Conservation (phyloP, 2,888 invertebrate species). For the Drosophila meridionalis region DNA sequence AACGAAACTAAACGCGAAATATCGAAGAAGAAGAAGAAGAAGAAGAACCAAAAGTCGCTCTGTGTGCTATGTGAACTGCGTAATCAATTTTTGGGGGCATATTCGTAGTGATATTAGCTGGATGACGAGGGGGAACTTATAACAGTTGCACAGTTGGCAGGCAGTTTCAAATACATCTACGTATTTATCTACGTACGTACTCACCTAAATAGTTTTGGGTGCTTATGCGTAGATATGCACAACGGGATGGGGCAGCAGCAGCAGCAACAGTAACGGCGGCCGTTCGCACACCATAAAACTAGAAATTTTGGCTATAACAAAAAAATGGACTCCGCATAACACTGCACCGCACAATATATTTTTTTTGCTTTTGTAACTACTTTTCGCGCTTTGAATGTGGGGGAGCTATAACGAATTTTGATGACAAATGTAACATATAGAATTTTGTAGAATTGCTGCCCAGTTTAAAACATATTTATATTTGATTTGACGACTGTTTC, state of each 20-base stretch:
- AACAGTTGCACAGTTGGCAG: constrained; percentile 64
- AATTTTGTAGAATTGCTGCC: constrained; percentile 25
- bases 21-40: constrained; percentile 34
- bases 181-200: constrained; percentile 15
- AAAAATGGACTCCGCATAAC: constrained; percentile 37
- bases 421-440: constrained; percentile 40
- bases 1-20: constrained; percentile 61
- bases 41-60: constrained; percentile 38
- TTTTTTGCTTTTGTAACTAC: constrained; percentile 22
- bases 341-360: constrained; percentile 30
- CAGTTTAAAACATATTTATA: constrained; percentile 56
- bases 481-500: constrained; percentile 17
- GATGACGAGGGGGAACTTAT: constrained; percentile 26
- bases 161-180: constrained; percentile 11
- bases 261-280: constrained; percentile 50
- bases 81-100: constrained; percentile 68
- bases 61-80: constrained; percentile 62
- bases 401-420: constrained; percentile 47
- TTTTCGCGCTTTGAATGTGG: constrained; percentile 13
- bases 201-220: constrained; percentile 61
- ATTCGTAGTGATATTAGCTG: constrained; percentile 29
- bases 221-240: constrained; percentile 58
- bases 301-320: constrained; percentile 45
- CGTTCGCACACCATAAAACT: constrained; percentile 55
- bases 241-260: constrained; percentile 45